phyloP scores from a whole-genome alignment of 2,113 vertebrate genomes.

The Labeo catla region DNA sequence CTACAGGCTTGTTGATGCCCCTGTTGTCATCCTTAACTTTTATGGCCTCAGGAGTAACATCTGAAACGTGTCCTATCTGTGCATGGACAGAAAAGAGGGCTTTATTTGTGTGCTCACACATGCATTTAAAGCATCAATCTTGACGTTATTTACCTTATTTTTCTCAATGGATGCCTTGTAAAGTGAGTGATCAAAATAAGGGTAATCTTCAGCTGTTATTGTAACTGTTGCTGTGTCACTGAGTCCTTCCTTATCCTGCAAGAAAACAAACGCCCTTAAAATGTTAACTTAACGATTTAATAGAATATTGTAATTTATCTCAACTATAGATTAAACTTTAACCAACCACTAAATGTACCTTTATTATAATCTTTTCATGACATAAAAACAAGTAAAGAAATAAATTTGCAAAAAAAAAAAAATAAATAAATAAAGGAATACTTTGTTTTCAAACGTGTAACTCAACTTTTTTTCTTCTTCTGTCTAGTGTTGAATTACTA shows the following conservation, averaged over 20 bases:
- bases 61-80: constrained; percentile 66
- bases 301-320: too few relatives aligned
- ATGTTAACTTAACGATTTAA: background rate
- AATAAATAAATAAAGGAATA: too few relatives aligned
- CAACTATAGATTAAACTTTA: too few relatives aligned
- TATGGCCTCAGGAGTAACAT: constrained; percentile 71
- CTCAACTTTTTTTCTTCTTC: too few relatives aligned
- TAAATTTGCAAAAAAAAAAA: too few relatives aligned
- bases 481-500: too few relatives aligned
- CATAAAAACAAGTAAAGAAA: too few relatives aligned
- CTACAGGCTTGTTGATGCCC: constrained; percentile 75
- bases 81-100: constrained; percentile 19
- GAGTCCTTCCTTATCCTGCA: constrained; percentile 57
- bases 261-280: background rate
- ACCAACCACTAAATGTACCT: too few relatives aligned
- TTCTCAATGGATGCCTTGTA: constrained; percentile 75
- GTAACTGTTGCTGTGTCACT: constrained; percentile 57
- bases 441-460: too few relatives aligned
- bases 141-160: constrained; percentile 75
- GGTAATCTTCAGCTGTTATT: constrained; percentile 73
- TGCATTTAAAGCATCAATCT: background rate
- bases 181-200: constrained; percentile 73
- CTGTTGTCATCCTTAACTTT: constrained; percentile 78
- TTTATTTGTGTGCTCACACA: background rate
- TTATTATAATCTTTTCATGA: too few relatives aligned